Conservation (phyloP, 1,140 invertebrate species). For the Bradynema listronoti region DNA sequence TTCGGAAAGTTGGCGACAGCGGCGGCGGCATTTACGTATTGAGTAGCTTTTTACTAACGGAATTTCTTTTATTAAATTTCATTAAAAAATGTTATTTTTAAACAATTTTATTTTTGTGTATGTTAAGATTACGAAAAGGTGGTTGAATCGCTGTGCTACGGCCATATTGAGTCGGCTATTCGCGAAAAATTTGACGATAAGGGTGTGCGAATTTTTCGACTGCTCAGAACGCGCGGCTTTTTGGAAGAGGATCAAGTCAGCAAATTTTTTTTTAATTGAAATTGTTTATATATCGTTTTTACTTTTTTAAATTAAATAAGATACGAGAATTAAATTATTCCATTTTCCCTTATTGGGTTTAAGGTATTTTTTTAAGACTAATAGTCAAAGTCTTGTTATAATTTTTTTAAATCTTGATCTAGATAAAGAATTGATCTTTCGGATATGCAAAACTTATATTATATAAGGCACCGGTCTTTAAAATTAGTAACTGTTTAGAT, state of each 20-base stretch:
- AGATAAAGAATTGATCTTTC: too few relatives aligned
- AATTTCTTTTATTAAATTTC: neutral
- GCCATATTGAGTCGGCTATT: slow-evolving; percentile 39
- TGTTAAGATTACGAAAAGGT: slow-evolving; percentile 39
- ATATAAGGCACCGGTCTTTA: too few relatives aligned
- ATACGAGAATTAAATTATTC: too few relatives aligned
- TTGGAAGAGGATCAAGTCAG: slow-evolving; percentile 40
- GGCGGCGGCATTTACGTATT: slow-evolving; percentile 40
- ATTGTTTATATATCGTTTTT: too few relatives aligned
- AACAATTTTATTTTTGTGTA: neutral
- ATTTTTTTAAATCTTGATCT: too few relatives aligned
- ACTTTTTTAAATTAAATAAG: too few relatives aligned
- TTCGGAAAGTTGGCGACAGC: slow-evolving; percentile 36
- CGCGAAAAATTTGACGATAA: slow-evolving; percentile 36
- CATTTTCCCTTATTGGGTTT: too few relatives aligned
- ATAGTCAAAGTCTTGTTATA: too few relatives aligned
- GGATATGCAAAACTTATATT: too few relatives aligned
- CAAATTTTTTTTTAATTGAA: neutral
- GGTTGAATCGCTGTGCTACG: slow-evolving; percentile 31
- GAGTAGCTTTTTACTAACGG: slow-evolving; percentile 5
- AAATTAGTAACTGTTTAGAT: too few relatives aligned
- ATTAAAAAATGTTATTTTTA: neutral
- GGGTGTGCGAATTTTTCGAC: slow-evolving; percentile 36
- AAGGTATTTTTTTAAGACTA: too few relatives aligned
- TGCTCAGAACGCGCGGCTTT: slow-evolving; percentile 22